Evolutionary conservation across 2,888 invertebrate genomes (phyloP).

Genomic region (Muschampia plurimacula): DNA sequence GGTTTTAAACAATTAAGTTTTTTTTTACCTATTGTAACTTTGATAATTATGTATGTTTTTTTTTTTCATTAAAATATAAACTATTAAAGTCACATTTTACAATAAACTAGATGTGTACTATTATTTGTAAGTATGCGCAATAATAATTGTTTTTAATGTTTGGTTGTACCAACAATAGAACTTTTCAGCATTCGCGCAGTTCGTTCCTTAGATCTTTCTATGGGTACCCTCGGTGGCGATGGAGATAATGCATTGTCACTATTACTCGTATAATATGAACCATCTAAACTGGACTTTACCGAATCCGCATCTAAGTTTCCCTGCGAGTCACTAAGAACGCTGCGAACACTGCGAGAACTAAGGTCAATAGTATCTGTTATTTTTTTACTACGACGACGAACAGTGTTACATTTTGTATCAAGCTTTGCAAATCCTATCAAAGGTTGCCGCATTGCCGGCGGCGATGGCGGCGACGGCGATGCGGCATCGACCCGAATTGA

Average conservation of each 20-base stretch:
- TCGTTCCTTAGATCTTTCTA: slow-evolving; percentile 17
- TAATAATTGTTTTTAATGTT: too few relatives aligned
- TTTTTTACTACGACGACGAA: not conserved
- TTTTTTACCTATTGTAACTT: too few relatives aligned
- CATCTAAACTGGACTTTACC: not conserved
- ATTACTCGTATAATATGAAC: slow-evolving; percentile 4
- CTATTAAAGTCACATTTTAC: too few relatives aligned
- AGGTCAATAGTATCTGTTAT: not conserved
- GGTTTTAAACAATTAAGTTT: too few relatives aligned
- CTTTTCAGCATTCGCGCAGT: slow-evolving; percentile 15
- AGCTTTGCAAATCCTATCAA: not conserved
- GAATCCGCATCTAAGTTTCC: not conserved
- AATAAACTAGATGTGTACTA: too few relatives aligned
- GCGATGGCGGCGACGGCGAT: too few relatives aligned
- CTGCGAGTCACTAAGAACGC: too few relatives aligned
- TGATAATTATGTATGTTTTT: too few relatives aligned
- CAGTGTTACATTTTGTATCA: not conserved
- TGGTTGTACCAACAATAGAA: not conserved
- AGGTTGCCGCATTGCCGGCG: not conserved
- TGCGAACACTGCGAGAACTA: too few relatives aligned
- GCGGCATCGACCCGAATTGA: slow-evolving; percentile 13
- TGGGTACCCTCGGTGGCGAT: not conserved
- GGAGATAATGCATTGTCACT: slow-evolving; percentile 4
- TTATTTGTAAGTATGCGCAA: too few relatives aligned
- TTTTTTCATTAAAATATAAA: too few relatives aligned